Evolutionary conservation across 2,113 vertebrate species (phyloP).

Genomic region (Nothocercus nigrocapillus): DNA sequence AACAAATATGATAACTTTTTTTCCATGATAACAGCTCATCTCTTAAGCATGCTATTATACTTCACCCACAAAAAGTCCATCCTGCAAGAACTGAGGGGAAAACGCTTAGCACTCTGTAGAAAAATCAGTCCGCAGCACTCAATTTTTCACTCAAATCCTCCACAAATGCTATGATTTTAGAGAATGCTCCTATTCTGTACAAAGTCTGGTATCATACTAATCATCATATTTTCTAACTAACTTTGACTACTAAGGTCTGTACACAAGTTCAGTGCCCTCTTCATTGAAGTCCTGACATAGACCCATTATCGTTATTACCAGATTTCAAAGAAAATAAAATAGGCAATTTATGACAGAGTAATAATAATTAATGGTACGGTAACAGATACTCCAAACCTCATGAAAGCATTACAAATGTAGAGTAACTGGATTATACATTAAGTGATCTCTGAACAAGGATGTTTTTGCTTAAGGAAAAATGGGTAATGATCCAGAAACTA

Average conservation of each 20-base stretch:
- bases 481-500: constrained; percentile 36
- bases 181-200: neutral
- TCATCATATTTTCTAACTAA: neutral
- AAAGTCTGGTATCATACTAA: neutral
- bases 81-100: neutral
- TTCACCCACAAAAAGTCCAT: neutral
- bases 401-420: neutral
- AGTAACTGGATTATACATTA: neutral
- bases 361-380: neutral
- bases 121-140: neutral
- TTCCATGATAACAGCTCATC: neutral
- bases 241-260: neutral
- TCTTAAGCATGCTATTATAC: neutral
- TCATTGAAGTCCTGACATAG: neutral
- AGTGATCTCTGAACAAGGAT: neutral
- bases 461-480: constrained; percentile 28
- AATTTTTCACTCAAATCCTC: neutral
- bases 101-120: neutral
- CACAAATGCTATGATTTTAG: neutral
- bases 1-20: neutral
- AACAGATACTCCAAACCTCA: neutral
- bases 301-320: neutral
- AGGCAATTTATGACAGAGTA: neutral
- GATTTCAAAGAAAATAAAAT: neutral
- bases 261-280: neutral